A percentile compares a stretch with the other conserved stretches of the same genome.
phyloP scores from a whole-genome alignment of 2,113 vertebrate species.

The Anthoscopus minutus region DNA sequence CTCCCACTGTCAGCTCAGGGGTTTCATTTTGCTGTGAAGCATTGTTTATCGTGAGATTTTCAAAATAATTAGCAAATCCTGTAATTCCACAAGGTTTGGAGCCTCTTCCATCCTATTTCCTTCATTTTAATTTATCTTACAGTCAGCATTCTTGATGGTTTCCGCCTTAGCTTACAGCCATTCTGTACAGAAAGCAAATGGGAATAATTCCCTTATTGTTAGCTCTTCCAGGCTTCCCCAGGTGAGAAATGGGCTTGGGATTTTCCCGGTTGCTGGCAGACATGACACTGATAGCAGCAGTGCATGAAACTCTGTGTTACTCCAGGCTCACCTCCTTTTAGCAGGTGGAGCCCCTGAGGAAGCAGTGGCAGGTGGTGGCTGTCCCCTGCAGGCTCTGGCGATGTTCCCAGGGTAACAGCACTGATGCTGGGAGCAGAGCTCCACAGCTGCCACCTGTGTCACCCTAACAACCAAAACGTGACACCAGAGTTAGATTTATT shows the following conservation, averaged over 20 bases:
- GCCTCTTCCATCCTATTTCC: background rate
- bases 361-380: background rate
- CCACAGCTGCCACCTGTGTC: background rate
- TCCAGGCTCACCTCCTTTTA: background rate
- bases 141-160: background rate
- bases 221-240: background rate
- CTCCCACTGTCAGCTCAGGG: background rate
- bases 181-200: background rate
- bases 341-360: background rate
- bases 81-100: background rate
- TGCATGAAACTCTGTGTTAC: accelerated
- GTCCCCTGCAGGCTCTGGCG: background rate
- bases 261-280: background rate
- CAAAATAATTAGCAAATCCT: background rate
- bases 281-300: background rate
- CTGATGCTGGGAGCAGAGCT: background rate
- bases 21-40: background rate
- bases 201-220: background rate
- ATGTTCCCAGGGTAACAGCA: background rate
- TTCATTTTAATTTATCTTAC: background rate
- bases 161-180: background rate
- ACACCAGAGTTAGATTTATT: background rate
- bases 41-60: accelerated
- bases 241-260: background rate
- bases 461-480: background rate